phyloP scores from a whole-genome alignment of 2,797 vertebrate species.

The Phataginus tricuspis region DNA sequence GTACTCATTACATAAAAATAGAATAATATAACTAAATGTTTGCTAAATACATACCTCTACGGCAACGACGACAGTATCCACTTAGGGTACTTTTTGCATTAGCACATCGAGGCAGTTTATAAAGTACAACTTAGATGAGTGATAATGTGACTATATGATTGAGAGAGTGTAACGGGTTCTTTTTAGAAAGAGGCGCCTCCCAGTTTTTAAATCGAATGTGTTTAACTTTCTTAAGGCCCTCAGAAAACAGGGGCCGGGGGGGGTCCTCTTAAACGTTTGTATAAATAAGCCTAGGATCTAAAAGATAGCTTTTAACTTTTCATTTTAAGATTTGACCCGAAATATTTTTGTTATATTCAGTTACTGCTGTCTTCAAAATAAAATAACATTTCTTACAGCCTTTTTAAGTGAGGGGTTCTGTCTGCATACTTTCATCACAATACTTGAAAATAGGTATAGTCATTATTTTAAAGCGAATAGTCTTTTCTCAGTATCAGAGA shows the following conservation, averaged over 20 bases:
- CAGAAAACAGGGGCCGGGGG: background rate
- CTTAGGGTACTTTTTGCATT: slow-evolving; percentile 39
- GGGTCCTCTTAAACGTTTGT: background rate
- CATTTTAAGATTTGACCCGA: background rate
- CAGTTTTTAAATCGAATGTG: background rate
- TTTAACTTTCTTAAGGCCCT: background rate
- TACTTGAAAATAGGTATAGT: slow-evolving; percentile 17
- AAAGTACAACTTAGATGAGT: background rate
- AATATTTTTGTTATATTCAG: background rate
- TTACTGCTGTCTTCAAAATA: slow-evolving; percentile 39
- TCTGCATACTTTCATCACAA: background rate
- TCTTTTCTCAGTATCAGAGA: background rate
- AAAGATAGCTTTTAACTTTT: background rate
- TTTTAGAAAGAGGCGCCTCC: background rate
- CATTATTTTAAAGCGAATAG: background rate
- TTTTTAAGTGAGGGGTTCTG: background rate
- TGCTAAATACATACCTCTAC: background rate
- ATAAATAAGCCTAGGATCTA: background rate
- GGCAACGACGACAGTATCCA: background rate
- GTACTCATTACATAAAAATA: slow-evolving; percentile 57
- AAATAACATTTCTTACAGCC: background rate
- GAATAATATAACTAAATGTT: slow-evolving; percentile 45
- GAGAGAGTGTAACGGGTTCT: background rate
- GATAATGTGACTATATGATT: background rate
- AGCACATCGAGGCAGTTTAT: background rate